Percentiles rank a stretch among this genome's conserved stretches.
Conservation (phyloP, 1,140 invertebrate genomes). For the Lepidurus couesii region DNA sequence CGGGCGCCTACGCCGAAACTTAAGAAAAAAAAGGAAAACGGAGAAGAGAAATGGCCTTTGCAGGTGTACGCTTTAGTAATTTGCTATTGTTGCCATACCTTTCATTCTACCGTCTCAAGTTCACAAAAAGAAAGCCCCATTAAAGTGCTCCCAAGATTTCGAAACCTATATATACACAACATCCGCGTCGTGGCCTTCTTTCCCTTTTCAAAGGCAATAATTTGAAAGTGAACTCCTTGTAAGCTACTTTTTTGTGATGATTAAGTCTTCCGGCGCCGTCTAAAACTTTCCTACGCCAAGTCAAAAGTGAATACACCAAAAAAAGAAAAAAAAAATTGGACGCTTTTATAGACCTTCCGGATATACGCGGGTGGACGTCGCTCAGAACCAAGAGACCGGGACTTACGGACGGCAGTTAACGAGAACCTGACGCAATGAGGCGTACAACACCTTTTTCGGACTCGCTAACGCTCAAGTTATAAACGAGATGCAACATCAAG, state of each 20-base stretch:
- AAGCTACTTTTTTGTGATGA: too few species aligned
- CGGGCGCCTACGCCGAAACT: background rate
- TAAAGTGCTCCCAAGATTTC: too few species aligned
- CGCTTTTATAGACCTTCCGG: background rate
- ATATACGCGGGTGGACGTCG: background rate
- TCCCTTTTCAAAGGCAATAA: too few species aligned
- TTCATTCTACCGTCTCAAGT: background rate
- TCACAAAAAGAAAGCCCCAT: too few species aligned
- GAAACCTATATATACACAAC: too few species aligned
- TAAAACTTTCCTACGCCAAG: too few species aligned
- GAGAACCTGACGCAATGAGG: conserved; percentile 20
- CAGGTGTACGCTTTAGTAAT: background rate
- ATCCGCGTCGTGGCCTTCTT: too few species aligned
- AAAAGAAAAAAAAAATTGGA: background rate
- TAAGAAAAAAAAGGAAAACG: background rate
- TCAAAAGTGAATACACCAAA: too few species aligned
- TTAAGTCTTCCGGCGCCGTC: too few species aligned
- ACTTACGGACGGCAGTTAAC: background rate
- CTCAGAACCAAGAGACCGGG: background rate
- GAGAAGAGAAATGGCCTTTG: background rate
- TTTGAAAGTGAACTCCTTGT: too few species aligned
- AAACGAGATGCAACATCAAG: conserved; percentile 14
- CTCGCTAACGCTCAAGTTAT: background rate
- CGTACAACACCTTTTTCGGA: conserved; percentile 21
- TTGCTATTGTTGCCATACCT: background rate